Conservation (phyloP, 2,888 invertebrate genomes). For the Tinea semifulvella region DNA sequence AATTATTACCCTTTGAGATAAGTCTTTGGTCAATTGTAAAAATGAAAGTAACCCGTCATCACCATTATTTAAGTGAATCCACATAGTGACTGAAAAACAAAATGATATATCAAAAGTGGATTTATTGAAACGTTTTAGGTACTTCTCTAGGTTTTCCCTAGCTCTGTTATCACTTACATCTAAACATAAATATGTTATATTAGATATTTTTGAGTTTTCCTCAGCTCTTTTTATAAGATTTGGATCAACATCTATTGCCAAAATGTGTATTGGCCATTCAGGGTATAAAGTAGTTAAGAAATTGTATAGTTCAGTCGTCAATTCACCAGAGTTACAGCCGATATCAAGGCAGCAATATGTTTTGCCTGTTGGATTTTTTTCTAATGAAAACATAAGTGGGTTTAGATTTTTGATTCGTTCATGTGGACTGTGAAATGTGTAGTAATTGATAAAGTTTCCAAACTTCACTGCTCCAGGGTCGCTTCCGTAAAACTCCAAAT, state of each 20-base stretch:
- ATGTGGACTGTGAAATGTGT: conserved; percentile 78
- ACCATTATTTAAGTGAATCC: conserved; percentile 88
- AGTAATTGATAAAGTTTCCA: conserved; percentile 91
- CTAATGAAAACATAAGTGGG: conserved; percentile 38
- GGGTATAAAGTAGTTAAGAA: conserved; percentile 55
- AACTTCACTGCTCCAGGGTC: conserved; percentile 81
- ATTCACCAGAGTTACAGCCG: conserved; percentile 83
- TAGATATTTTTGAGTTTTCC: conserved; percentile 46
- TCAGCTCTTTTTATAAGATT: conserved; percentile 73
- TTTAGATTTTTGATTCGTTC: conserved; percentile 71
- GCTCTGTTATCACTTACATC: conserved; percentile 66
- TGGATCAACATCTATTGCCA: conserved; percentile 82
- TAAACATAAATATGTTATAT: conserved; percentile 64
- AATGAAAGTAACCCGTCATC: conserved; percentile 75
- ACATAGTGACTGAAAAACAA: conserved; percentile 89
- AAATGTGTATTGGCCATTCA: conserved; percentile 41
- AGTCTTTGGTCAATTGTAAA: conserved; percentile 61
- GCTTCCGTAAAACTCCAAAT: conserved; percentile 30
- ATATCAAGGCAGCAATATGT: conserved; percentile 67
- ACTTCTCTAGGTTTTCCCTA: conserved; percentile 42
- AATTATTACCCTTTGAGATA: conserved; percentile 70
- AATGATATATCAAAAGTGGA: conserved; percentile 72
- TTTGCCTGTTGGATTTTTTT: conserved; percentile 22
- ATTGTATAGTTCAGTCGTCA: conserved; percentile 68
- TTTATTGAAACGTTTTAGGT: conserved; percentile 46